phyloP scores from a whole-genome alignment of 2,797 vertebrate species.

The Sciurus vulgaris region DNA sequence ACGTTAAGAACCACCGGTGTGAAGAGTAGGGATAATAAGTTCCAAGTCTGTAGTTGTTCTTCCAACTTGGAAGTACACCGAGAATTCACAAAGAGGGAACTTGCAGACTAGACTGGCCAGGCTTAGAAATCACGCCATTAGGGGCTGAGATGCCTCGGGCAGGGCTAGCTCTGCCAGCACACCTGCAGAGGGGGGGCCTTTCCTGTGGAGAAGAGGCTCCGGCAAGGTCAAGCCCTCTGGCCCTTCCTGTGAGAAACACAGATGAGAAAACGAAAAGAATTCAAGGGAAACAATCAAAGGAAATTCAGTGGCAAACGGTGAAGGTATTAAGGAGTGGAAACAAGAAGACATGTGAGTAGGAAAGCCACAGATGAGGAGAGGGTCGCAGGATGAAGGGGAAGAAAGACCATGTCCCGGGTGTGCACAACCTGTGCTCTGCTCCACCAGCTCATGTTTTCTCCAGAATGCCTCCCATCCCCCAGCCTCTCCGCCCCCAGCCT shows the following conservation, averaged over 20 bases:
- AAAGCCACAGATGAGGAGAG: background rate
- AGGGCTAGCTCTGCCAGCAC: background rate
- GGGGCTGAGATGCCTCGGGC: background rate
- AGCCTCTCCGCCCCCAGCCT: background rate
- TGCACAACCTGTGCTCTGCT: background rate
- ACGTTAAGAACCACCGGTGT: background rate
- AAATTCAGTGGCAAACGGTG: background rate
- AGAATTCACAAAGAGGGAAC: background rate
- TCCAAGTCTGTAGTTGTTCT: background rate
- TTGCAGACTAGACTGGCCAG: background rate
- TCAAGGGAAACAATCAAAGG: background rate
- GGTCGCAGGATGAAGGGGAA: background rate
- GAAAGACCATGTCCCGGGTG: background rate
- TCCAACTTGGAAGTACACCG: background rate
- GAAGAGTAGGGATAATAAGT: background rate
- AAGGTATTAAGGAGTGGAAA: background rate
- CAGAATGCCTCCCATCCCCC: background rate
- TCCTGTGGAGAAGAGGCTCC: background rate
- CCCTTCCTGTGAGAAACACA: background rate
- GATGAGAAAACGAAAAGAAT: constrained; percentile 12
- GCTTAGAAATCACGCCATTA: background rate
- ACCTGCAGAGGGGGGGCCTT: background rate
- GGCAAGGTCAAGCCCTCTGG: background rate
- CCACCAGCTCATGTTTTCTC: background rate
- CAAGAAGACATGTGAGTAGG: background rate